Conservation (phyloP, 2,888 invertebrate species). For the Julus scandinavius region DNA sequence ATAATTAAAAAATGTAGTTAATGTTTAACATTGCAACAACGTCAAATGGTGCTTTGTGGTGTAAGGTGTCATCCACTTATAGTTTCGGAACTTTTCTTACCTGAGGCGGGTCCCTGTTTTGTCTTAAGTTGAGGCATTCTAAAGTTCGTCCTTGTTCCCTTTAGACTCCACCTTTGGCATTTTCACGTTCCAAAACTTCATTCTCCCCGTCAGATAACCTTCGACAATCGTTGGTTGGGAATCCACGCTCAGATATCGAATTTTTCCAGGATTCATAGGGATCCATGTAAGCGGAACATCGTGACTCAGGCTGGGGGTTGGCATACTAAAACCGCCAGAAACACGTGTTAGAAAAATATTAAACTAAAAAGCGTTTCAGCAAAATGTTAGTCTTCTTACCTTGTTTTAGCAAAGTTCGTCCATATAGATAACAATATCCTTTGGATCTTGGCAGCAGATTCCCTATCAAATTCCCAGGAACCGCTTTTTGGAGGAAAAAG, state of each 20-base stretch:
- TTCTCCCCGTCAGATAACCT: constrained; percentile 41
- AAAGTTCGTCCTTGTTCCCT: constrained; percentile 52
- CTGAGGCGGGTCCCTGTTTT: not conserved
- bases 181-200: constrained; percentile 53
- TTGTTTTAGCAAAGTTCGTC: constrained; percentile 55
- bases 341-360: not conserved
- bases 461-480: not conserved
- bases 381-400: not conserved
- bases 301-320: constrained; percentile 50
- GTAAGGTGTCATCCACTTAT: too few species aligned
- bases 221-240: constrained; percentile 37
- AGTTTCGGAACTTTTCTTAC: not conserved
- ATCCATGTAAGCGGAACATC: constrained; percentile 53
- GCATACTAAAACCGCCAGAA: constrained; percentile 37
- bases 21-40: too few species aligned
- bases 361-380: not conserved
- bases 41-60: too few species aligned
- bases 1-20: too few species aligned
- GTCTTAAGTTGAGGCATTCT: not conserved
- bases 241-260: constrained; percentile 51
- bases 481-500: not conserved
- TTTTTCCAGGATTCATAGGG: constrained; percentile 55
- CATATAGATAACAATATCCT: constrained; percentile 50
- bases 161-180: constrained; percentile 36
- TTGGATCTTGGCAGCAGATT: constrained; percentile 45